phyloP scores from a whole-genome alignment of 1,140 invertebrate species.

The Lepidurus arcticus region DNA sequence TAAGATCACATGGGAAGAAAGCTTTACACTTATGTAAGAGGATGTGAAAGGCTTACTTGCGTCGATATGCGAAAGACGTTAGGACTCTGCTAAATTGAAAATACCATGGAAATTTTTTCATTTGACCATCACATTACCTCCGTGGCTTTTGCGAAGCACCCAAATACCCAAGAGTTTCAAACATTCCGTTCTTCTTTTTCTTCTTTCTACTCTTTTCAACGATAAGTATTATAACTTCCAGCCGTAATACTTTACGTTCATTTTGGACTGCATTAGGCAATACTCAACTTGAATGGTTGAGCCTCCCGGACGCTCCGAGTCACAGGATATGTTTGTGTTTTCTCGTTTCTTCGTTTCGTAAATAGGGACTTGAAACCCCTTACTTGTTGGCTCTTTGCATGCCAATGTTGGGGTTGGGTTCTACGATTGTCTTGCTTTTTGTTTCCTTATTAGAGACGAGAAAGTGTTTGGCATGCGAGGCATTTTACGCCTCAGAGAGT shows the following conservation, averaged over 20 bases:
- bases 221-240: too few relatives aligned
- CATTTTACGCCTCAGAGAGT: neutral
- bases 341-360: too few relatives aligned
- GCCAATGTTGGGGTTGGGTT: neutral
- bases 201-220: too few relatives aligned
- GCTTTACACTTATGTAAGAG: neutral
- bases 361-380: neutral
- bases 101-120: neutral
- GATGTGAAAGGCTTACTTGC: neutral
- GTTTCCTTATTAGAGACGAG: neutral
- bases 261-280: too few relatives aligned
- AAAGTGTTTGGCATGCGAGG: conserved; percentile 1
- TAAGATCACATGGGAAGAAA: neutral
- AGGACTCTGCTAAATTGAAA: neutral
- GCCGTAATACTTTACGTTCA: too few relatives aligned
- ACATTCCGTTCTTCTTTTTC: too few relatives aligned
- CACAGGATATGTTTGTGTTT: too few relatives aligned
- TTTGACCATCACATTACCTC: too few relatives aligned
- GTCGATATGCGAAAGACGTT: neutral
- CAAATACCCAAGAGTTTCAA: neutral
- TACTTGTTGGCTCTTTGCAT: neutral
- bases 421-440: neutral
- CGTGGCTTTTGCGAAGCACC: neutral
- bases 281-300: too few relatives aligned
- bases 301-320: too few relatives aligned